Conservation (phyloP, 2,113 vertebrate genomes). For the Oreochromis niloticus region DNA sequence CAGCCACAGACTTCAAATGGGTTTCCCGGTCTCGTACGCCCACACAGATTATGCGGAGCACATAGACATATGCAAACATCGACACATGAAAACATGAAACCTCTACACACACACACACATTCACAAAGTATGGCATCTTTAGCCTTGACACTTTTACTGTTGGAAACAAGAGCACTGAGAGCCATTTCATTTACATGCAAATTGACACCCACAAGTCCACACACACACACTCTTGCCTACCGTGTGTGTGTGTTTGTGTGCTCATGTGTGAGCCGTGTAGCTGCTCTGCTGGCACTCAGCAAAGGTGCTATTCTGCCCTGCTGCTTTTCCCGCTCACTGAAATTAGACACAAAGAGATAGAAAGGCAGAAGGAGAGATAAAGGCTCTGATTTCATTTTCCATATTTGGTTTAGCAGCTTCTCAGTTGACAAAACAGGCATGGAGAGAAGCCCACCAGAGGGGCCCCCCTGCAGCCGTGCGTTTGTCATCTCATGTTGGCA, state of each 20-base stretch:
- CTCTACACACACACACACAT: background rate
- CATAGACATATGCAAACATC: background rate
- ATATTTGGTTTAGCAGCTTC: background rate
- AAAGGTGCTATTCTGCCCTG: slow-evolving; percentile 17
- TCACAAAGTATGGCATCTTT: slow-evolving; percentile 8
- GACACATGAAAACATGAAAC: background rate
- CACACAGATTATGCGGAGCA: background rate
- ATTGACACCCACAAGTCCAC: slow-evolving; percentile 57
- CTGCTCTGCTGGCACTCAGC: slow-evolving; percentile 4
- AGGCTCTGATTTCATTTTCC: slow-evolving; percentile 15
- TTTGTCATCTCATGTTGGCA: slow-evolving; percentile 13
- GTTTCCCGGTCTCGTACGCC: background rate
- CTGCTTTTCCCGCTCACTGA: slow-evolving; percentile 13
- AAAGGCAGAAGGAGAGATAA: background rate
- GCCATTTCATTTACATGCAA: slow-evolving; percentile 59
- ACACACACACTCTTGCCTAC: background rate
- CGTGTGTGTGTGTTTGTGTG: background rate
- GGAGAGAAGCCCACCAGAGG: slow-evolving; percentile 15
- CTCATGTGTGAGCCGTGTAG: background rate
- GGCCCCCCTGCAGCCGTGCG: background rate
- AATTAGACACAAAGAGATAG: slow-evolving; percentile 13
- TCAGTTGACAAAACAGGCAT: slow-evolving; percentile 3
- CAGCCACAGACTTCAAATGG: background rate
- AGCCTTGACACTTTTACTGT: slow-evolving; percentile 28
- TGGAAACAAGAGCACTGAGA: slow-evolving; percentile 36